Percentiles rank a stretch among this genome's conserved stretches.
These are phyloP conservation scores for Mormyrus proboscirostris DNA, from an alignment of 2,797 vertebrate species.

Conservation along the genomic window DNA sequence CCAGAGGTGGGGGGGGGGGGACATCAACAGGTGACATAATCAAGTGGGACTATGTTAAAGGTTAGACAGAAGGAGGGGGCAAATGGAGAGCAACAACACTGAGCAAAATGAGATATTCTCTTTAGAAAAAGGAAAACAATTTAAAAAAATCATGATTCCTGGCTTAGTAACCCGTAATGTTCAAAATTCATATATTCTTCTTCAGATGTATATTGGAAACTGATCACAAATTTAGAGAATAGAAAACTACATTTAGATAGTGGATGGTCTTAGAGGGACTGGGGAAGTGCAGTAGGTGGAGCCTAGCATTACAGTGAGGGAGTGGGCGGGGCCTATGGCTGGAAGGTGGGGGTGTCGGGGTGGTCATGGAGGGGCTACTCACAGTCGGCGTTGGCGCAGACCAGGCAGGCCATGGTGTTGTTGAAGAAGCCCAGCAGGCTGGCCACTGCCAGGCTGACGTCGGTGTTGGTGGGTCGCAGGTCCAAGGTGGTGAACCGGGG, in stretches of 20 bases:
- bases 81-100: not conserved
- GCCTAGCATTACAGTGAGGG: not conserved
- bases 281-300: not conserved
- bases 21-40: not conserved
- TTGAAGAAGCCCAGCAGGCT: conserved; percentile 93
- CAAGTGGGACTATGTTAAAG: not conserved
- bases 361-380: conserved; percentile 51
- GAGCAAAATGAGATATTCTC: not conserved
- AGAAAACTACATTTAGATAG: not conserved
- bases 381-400: conserved; percentile 98
- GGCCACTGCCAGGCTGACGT: conserved; percentile 90
- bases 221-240: not conserved
- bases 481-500: conserved; percentile 96
- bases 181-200: not conserved
- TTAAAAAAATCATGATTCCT: not conserved
- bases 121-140: not conserved
- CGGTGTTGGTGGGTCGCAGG: conserved; percentile 91
- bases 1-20: not conserved
- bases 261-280: not conserved
- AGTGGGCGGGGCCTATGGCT: not conserved
- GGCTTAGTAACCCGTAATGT: not conserved
- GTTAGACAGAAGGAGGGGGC: not conserved
- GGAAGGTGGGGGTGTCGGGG: not conserved
- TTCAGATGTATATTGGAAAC: not conserved
- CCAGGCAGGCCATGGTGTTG: conserved; percentile 92